Evolutionary conservation across 2,888 invertebrate genomes (phyloP).

Genomic region (Agriopis aurantiaria): DNA sequence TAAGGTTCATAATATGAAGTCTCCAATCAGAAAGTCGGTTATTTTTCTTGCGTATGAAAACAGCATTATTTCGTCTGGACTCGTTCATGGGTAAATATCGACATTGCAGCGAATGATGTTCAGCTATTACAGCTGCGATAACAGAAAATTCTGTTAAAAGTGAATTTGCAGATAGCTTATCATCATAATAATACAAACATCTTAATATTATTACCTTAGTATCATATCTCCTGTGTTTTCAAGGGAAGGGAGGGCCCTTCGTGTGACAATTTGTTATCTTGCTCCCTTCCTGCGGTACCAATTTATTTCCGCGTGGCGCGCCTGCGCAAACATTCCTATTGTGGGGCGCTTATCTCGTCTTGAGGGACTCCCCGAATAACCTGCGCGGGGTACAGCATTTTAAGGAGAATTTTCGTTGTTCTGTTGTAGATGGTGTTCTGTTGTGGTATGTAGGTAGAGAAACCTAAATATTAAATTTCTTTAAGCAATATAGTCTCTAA

Average conservation of each 20-base stretch:
- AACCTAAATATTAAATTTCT: background rate
- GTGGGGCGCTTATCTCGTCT: constrained; percentile 72
- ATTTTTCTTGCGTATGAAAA: background rate
- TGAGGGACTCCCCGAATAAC: constrained; percentile 66
- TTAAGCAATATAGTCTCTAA: background rate
- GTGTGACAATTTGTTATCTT: constrained; percentile 74
- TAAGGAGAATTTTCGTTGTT: background rate
- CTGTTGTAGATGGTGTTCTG: too few relatives aligned
- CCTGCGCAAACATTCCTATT: constrained; percentile 76
- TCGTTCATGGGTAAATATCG: background rate
- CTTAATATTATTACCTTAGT: constrained; percentile 40
- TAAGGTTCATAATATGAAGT: too few relatives aligned
- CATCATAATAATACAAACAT: constrained; percentile 41
- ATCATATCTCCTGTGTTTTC: constrained; percentile 38
- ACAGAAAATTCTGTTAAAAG: constrained; percentile 38
- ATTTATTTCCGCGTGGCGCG: constrained; percentile 80
- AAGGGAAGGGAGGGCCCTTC: constrained; percentile 41
- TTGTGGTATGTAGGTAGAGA: too few relatives aligned
- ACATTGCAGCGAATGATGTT: constrained; percentile 3
- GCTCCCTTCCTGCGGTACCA: constrained; percentile 80
- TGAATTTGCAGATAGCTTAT: constrained; percentile 44
- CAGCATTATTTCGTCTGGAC: background rate
- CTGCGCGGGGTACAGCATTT: constrained; percentile 1
- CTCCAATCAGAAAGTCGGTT: too few relatives aligned
- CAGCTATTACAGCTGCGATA: constrained; percentile 25